Conservation (phyloP, 2,797 vertebrate species). For the Melopsittacus undulatus region DNA sequence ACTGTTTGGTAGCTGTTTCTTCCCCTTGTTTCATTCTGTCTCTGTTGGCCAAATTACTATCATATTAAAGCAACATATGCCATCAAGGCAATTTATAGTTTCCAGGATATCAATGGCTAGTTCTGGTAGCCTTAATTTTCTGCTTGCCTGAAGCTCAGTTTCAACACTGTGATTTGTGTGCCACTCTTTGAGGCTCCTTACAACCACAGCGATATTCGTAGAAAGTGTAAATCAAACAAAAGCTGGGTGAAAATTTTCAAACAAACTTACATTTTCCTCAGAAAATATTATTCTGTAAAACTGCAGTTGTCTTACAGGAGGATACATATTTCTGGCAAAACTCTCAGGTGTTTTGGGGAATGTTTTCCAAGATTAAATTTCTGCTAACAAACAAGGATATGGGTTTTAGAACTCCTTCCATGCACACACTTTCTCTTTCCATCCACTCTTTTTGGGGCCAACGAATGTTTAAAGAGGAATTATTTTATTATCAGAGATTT, state of each 20-base stretch:
- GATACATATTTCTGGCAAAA: background rate
- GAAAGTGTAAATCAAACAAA: background rate
- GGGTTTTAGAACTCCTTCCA: background rate
- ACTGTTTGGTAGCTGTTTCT: background rate
- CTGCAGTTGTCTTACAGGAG: accelerated
- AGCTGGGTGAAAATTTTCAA: background rate
- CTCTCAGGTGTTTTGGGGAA: background rate
- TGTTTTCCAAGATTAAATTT: background rate
- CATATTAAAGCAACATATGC: background rate
- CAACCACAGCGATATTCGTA: accelerated
- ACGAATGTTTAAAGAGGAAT: background rate
- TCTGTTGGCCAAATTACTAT: background rate
- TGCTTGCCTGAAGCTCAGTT: background rate
- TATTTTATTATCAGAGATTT: background rate
- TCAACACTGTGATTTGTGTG: background rate
- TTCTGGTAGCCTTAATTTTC: background rate
- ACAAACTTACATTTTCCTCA: background rate
- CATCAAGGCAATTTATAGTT: background rate
- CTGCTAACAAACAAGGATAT: background rate
- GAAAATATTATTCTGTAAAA: background rate
- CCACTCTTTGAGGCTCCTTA: background rate
- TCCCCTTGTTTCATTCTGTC: background rate
- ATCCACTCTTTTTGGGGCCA: background rate
- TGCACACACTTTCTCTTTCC: background rate
- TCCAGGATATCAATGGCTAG: background rate